phyloP scores from a whole-genome alignment of 2,888 invertebrate genomes.

The Synergus itoensis region DNA sequence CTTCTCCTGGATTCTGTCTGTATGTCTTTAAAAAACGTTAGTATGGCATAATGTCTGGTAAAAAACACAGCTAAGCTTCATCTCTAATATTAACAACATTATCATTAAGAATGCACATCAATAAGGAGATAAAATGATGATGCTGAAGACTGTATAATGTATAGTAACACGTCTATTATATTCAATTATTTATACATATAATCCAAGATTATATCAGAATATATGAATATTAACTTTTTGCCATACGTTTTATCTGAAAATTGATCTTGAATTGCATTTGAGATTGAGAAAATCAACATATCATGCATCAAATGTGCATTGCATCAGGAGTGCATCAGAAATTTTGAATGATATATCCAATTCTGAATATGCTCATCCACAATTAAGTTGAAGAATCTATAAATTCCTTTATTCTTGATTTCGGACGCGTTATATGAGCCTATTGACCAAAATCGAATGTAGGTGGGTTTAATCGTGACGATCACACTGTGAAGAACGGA shows the following conservation, averaged over 20 bases:
- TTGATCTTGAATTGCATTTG: too few species aligned
- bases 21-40: not conserved
- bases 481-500: not conserved
- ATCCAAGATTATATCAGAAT: too few species aligned
- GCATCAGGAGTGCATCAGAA: not conserved
- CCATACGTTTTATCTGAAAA: too few species aligned
- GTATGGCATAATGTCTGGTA: not conserved
- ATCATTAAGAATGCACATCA: too few species aligned
- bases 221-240: too few species aligned
- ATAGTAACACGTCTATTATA: too few species aligned
- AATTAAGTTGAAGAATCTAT: not conserved
- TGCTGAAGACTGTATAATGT: too few species aligned
- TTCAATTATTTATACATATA: too few species aligned
- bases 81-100: not conserved
- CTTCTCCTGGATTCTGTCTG: not conserved
- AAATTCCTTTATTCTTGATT: not conserved
- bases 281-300: not conserved
- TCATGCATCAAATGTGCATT: not conserved
- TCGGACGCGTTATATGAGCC: not conserved
- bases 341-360: not conserved
- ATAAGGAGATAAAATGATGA: too few species aligned
- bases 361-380: not conserved
- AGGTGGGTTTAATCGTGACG: conserved; percentile 5
- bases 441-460: not conserved
- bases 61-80: not conserved